phyloP scores from a whole-genome alignment of 2,888 invertebrate genomes.

The Drosophila quasianomalipes region DNA sequence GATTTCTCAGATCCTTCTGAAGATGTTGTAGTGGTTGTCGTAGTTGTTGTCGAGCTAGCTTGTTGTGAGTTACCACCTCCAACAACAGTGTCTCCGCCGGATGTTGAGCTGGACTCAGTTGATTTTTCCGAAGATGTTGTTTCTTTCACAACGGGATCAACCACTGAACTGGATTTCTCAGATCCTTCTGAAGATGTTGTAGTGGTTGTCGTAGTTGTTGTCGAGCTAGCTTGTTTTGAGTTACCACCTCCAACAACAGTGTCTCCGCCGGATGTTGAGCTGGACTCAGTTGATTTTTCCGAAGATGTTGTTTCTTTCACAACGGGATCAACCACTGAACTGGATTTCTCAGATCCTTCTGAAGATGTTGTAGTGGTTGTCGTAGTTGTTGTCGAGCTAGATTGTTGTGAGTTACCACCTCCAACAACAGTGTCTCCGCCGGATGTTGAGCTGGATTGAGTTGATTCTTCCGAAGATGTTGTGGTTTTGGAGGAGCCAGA shows the following conservation, averaged over 20 bases:
- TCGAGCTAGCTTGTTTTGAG: no score
- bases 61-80: not conserved
- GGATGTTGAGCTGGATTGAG: no score
- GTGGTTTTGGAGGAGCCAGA: not conserved
- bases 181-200: no score
- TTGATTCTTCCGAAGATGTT: not conserved
- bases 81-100: not conserved
- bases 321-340: not conserved
- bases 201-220: no score
- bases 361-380: slow-evolving; percentile 7
- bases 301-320: no score
- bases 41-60: not conserved
- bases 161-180: not conserved
- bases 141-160: not conserved
- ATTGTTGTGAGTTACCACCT: not conserved
- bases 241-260: no score
- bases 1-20: not conserved
- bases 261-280: no score
- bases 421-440: not conserved
- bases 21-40: not conserved
- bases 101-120: not conserved
- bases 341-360: not conserved
- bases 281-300: no score
- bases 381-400: slow-evolving; percentile 1
- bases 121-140: slow-evolving; percentile 1